Evolutionary conservation across 37 sponge, comb jelly and placozoan species (phyloP), one percentile per base, ranked within the genome.

Genomic region (Haliclona indistincta): DNA sequence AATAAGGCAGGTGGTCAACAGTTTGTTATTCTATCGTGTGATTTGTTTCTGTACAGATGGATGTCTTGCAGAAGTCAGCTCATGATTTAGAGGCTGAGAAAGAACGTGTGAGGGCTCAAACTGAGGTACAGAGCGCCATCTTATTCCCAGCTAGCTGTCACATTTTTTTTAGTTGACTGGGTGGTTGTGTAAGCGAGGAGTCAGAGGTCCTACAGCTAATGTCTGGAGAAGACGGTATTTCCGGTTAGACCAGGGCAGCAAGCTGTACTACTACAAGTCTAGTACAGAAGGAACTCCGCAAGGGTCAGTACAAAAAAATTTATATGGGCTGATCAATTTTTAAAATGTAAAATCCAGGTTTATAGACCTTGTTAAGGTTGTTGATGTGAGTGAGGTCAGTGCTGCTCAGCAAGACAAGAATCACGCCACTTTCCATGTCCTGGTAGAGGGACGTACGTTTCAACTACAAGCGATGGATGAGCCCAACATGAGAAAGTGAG

Each of bases 171-270:
- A 86, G 81, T 56, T 86, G 20, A 61, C 67, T 56, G 93, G 93
- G 0, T 92, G 80, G 81, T 55, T 92, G 73, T 71, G 47, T 15
- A 92, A 92, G 73, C 56, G 81, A 73, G 93, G 93, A 2, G 54
- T 80, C 8, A 80, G 63, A 36, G 93, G 93, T 22, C 88, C 85
- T 26, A 92, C 93, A 2, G 88, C 84, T 11, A 79, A 62, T 63
- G 49, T 73, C 22, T 92, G 76, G 77, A 74, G 93, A 38, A 75
- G 88, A 41, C 54, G 93, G 26, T 92, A 80, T 81, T 92, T 92
- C 79, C 54, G 77, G n/a, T 75, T 75, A 6, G 88, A 81, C 56
- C 72, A 83, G 44, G 88, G 84, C 35, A 68, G 78, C 38, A 87
- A 69, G 55, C 44, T 92, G 15, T 76, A 63, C 63, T 92, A 92